A percentile compares a stretch with the other conserved stretches of the same genome.
phyloP scores from a whole-genome alignment of 2,797 vertebrate genomes.

The Loriculus beryllinus region DNA sequence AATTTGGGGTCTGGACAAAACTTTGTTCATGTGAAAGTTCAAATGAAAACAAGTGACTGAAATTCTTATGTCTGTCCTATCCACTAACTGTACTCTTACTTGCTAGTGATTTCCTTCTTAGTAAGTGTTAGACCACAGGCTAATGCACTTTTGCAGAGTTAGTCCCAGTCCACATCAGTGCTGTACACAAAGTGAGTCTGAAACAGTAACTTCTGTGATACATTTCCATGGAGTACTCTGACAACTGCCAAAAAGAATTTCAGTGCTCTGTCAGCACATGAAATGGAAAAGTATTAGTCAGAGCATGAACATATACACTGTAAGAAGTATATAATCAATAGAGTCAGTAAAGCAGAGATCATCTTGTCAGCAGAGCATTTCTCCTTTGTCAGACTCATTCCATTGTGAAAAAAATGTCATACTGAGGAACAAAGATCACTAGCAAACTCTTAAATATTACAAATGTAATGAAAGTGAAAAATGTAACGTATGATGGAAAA shows the following conservation, averaged over 20 bases:
- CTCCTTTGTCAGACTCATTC: background rate
- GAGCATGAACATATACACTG: background rate
- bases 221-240: background rate
- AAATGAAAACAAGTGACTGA: background rate
- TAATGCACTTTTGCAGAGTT: background rate
- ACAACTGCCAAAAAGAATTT: background rate
- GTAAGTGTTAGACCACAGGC: background rate
- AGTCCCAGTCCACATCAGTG: too few species aligned
- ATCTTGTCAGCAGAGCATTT: background rate
- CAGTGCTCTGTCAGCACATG: background rate
- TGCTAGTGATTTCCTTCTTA: background rate
- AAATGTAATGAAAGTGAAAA: background rate
- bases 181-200: background rate
- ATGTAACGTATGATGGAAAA: background rate
- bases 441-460: background rate
- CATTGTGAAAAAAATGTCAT: background rate
- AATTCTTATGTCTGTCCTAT: background rate
- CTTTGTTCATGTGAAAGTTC: background rate
- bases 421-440: background rate
- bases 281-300: background rate
- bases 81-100: background rate
- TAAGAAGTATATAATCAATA: background rate
- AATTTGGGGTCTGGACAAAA: background rate
- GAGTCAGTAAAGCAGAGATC: background rate
- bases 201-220: background rate